Percentiles rank a stretch among this genome's conserved stretches.
Conservation (phyloP, 1,140 invertebrate genomes). For the Bombus soroeensis region DNA sequence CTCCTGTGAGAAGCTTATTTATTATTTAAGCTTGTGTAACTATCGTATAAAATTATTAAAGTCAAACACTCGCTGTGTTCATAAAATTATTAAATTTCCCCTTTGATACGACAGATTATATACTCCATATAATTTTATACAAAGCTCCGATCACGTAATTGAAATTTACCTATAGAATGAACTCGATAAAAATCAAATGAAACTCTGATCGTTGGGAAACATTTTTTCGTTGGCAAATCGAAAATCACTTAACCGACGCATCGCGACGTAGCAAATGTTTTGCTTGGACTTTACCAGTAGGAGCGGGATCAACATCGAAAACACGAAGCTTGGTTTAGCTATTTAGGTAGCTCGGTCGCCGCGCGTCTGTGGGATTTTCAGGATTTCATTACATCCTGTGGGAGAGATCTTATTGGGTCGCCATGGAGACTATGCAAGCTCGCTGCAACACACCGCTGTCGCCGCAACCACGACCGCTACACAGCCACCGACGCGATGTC, state of each 20-base stretch:
- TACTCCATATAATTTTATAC: not conserved
- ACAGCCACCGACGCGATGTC: not conserved
- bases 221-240: not conserved
- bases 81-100: too few relatives aligned
- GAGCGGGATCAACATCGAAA: constrained; percentile 9
- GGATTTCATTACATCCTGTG: constrained; percentile 64
- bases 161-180: not conserved
- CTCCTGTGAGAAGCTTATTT: not conserved
- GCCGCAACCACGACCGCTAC: not conserved
- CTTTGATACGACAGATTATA: not conserved
- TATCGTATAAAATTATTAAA: too few relatives aligned
- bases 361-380: constrained; percentile 51
- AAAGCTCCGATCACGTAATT: not conserved
- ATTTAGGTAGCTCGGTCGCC: constrained; percentile 30
- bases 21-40: too few relatives aligned
- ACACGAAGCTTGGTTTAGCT: constrained; percentile 10
- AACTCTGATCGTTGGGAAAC: not conserved
- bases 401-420: constrained; percentile 49
- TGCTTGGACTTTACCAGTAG: not conserved
- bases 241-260: not conserved
- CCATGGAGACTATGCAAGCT: constrained; percentile 63
- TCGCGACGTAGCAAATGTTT: too few relatives aligned
- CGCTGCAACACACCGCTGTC: constrained; percentile 38
- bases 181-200: not conserved
- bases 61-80: too few relatives aligned